Percentiles rank a stretch among this genome's conserved stretches.
Evolutionary conservation across 2,797 vertebrate species (phyloP).

Genomic region (Danio tinwini): DNA sequence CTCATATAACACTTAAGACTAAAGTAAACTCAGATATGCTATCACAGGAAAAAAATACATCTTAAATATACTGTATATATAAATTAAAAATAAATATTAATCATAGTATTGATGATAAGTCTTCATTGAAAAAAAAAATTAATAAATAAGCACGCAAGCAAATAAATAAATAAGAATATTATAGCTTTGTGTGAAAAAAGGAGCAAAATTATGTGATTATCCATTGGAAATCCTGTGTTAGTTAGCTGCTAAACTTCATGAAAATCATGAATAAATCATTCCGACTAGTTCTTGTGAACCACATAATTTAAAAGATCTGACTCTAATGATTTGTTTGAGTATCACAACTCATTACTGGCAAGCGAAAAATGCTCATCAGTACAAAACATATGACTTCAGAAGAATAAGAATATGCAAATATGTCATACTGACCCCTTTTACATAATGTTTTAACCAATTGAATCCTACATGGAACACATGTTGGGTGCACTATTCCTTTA

Average conservation of each 20-base stretch:
- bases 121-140: too few species aligned
- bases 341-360: not conserved
- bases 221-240: not conserved
- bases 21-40: too few species aligned
- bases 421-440: too few species aligned
- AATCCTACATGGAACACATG: too few species aligned
- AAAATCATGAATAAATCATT: slow-evolving; percentile 13
- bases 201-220: not conserved
- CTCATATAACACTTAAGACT: too few species aligned
- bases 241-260: not conserved
- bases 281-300: not conserved
- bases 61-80: too few species aligned
- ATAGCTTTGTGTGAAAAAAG: not conserved
- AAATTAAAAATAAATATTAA: too few species aligned
- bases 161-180: too few species aligned
- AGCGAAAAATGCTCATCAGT: not conserved
- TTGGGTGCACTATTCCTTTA: not conserved
- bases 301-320: not conserved
- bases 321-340: not conserved
- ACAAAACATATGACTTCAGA: not conserved
- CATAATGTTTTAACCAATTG: too few species aligned
- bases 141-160: too few species aligned
- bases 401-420: not conserved
- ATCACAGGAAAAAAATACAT: too few species aligned
- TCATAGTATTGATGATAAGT: too few species aligned